Evolutionary conservation across 2,797 vertebrate genomes (phyloP).

Genomic region (Falco peregrinus): DNA sequence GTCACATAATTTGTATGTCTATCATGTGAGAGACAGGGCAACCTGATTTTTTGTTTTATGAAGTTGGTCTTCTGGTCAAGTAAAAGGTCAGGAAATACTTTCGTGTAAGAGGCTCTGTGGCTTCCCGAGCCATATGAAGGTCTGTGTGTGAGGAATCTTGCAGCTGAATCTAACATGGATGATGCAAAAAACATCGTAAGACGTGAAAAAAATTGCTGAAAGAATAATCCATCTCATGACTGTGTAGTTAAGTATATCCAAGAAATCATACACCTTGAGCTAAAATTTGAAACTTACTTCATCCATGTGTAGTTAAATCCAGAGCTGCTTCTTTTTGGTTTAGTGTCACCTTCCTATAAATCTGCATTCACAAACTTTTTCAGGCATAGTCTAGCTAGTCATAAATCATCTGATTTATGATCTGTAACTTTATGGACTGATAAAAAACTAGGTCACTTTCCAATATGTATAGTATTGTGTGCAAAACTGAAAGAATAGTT

Average conservation of each 20-base stretch:
- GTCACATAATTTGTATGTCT: neutral
- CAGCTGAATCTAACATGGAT: neutral
- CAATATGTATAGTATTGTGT: neutral
- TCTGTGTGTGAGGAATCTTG: neutral
- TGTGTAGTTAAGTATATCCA: neutral
- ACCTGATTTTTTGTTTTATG: neutral
- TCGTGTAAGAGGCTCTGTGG: neutral
- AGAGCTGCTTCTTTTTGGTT: neutral
- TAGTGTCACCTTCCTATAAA: neutral
- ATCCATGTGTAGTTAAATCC: neutral
- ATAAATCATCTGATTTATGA: neutral
- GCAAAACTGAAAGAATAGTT: neutral
- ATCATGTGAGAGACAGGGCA: neutral
- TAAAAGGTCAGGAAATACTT: neutral
- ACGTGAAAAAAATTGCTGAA: neutral
- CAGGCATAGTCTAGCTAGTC: neutral
- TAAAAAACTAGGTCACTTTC: neutral
- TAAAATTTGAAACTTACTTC: neutral
- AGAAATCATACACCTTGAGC: neutral
- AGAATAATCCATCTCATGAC: neutral
- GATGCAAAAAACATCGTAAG: neutral
- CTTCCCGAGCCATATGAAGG: fast-evolving
- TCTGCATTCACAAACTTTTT: neutral
- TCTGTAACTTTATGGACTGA: neutral
- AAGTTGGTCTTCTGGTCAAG: neutral